Evolutionary conservation across 2,113 vertebrate genomes (phyloP), one percentile per base, ranked within the genome.

Genomic region (Climacteris rufus): DNA sequence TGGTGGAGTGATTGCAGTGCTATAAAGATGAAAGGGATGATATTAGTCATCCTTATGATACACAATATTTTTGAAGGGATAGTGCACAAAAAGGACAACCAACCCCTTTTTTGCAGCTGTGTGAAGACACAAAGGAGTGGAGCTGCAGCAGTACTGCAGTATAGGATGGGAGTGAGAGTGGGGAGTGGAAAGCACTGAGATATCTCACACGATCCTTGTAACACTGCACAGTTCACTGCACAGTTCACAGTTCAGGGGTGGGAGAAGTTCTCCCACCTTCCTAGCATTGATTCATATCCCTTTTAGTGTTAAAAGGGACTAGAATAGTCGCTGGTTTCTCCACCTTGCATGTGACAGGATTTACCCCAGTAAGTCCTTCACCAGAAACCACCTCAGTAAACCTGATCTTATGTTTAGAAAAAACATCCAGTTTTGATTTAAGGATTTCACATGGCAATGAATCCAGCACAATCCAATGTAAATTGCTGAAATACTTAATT

Each of bases 201-300:
- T 28, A 13, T 4, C 69, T 78, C 35, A 15, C 5, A 3, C 7
- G 2, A 6, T 5, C 81, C 8, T 1, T 35, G 22, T 10, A 9
- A n/a, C 40, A 42, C 13, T 25, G 27, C 4, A 1, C 20, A 49
- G 28, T 1, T 22, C 8, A 31, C 6, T 64, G 37, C 42, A n/a
- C n/a, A n/a, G n/a, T n/a, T n/a, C n/a, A n/a, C n/a, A 47, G 40
- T 20, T 37, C 47, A 42, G 40, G 61, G 14, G 3, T 49, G 33
- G 52, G 47, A 71, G 33, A 54, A 20, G 16, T 12, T 60, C 30
- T 47, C 20, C 10, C 71, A 27, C 57, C 57, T 64, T 83, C 30
- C 57, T 2, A 35, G 59, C 27, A 69, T 19, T 39, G 27, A 42
- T 19, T 60, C 5, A 8, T 3, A 49, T 5, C 17, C 9, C 30